phyloP scores from a whole-genome alignment of 30 jellyfish, hydroid and myxozoan species.

The Chrysaora quinquecirrha region DNA sequence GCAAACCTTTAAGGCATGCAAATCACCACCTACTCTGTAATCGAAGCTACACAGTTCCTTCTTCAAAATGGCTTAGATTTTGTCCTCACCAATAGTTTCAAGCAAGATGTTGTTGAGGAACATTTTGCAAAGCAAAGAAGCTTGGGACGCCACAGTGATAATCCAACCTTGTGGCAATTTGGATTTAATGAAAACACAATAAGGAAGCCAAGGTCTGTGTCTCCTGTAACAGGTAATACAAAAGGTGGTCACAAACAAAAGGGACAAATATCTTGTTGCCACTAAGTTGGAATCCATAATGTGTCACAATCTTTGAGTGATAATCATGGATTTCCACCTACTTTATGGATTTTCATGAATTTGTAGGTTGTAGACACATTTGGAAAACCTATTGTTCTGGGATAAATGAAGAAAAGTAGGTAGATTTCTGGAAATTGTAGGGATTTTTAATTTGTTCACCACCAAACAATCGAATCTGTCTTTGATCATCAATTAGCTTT shows the following conservation, averaged over 20 bases:
- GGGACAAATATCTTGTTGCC: slow-evolving; percentile 37
- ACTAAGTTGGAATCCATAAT: no score
- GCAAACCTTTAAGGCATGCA: slow-evolving; percentile 56
- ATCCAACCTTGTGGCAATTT: slow-evolving; percentile 53
- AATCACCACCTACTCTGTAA: slow-evolving; percentile 33
- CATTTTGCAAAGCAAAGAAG: slow-evolving; percentile 51
- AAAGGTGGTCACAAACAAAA: no score
- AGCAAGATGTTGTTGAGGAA: slow-evolving; percentile 60
- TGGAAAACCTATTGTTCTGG: not conserved
- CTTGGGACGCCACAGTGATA: slow-evolving; percentile 47
- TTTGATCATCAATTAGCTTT: no score
- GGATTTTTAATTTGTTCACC: no score
- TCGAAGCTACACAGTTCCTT: slow-evolving; percentile 49
- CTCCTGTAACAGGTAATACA: no score
- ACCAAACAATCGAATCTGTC: no score
- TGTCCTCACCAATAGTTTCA: slow-evolving; percentile 64
- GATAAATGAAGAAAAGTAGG: not conserved
- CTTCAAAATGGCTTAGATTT: slow-evolving; percentile 21
- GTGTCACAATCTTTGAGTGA: slow-evolving; percentile 19
- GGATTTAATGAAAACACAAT: no score
- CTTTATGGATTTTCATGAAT: no score
- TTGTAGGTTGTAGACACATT: not conserved
- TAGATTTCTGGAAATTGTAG: no score
- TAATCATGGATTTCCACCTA: slow-evolving; percentile 22
- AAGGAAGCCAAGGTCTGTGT: no score